Conservation (phyloP, 2,888 invertebrate genomes). For the Ornithoptera priamus region DNA sequence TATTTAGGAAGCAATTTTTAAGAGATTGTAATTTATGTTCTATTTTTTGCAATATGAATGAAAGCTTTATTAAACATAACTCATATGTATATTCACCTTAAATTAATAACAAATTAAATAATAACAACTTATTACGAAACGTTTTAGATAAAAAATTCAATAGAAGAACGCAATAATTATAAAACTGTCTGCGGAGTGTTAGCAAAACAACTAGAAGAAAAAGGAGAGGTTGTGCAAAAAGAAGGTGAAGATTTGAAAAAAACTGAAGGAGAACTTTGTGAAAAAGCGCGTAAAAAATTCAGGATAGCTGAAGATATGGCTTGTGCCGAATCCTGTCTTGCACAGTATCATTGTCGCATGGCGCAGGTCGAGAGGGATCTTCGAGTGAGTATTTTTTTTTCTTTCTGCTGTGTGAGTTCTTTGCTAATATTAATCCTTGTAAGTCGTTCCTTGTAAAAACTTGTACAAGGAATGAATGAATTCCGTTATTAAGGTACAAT, state of each 20-base stretch:
- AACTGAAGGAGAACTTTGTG: constrained; percentile 52
- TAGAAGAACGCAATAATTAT: constrained; percentile 52
- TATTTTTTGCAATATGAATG: too few relatives aligned
- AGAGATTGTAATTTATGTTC: too few relatives aligned
- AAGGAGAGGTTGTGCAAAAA: constrained; percentile 41
- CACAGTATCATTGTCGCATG: constrained; percentile 51
- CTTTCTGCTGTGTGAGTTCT: background rate
- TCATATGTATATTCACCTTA: too few relatives aligned
- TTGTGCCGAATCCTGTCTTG: constrained; percentile 45
- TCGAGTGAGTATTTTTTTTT: constrained; percentile 42
- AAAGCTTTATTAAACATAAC: too few relatives aligned
- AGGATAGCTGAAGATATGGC: constrained; percentile 49
- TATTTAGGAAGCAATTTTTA: too few relatives aligned
- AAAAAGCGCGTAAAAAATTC: constrained; percentile 46
- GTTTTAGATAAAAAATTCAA: constrained; percentile 51
- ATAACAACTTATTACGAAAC: constrained; percentile 2
- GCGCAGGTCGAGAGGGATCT: constrained; percentile 61
- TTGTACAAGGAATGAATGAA: background rate
- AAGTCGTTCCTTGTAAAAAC: background rate
- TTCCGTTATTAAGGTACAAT: background rate
- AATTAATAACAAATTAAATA: too few relatives aligned
- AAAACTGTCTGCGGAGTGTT: constrained; percentile 45
- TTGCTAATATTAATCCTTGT: background rate
- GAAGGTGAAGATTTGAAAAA: constrained; percentile 40
- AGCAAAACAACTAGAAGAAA: constrained; percentile 42